Percentiles rank a stretch among this genome's conserved stretches.
phyloP scores from a whole-genome alignment of 2,888 invertebrate genomes.

The Cantharis flavilabris region DNA sequence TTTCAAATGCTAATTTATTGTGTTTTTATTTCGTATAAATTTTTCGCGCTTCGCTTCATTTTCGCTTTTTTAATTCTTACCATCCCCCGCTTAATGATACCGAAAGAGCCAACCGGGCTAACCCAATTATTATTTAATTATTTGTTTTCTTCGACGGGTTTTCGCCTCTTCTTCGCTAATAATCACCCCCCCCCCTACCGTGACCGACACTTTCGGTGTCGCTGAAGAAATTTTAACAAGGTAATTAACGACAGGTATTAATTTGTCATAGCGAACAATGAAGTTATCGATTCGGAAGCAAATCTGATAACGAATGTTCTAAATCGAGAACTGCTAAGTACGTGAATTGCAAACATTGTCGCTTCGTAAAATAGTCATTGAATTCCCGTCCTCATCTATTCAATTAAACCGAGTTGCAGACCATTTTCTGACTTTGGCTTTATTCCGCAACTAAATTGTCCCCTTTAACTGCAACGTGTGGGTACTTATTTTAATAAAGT shows the following conservation, averaged over 20 bases:
- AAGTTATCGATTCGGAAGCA: neutral
- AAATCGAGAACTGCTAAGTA: slow-evolving; percentile 6
- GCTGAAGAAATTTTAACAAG: neutral
- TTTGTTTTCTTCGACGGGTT: neutral
- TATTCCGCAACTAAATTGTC: neutral
- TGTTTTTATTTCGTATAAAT: neutral
- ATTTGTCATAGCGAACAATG: neutral
- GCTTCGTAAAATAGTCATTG: slow-evolving; percentile 20
- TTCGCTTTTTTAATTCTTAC: neutral
- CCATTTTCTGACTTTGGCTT: neutral
- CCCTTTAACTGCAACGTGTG: neutral
- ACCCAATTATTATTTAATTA: neutral
- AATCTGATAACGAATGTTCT: neutral
- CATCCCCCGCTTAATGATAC: neutral
- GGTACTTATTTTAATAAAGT: neutral
- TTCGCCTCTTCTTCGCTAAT: no score
- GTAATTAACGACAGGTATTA: neutral
- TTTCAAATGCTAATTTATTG: neutral
- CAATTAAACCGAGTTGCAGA: slow-evolving; percentile 12
- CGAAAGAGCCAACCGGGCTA: neutral
- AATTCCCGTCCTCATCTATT: slow-evolving; percentile 12
- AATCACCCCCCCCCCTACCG: neutral
- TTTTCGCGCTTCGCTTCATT: neutral
- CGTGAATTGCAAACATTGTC: slow-evolving; percentile 21
- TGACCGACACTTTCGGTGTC: neutral